phyloP scores from a whole-genome alignment of 2,113 vertebrate genomes.

The Typhlomys cinereus region DNA sequence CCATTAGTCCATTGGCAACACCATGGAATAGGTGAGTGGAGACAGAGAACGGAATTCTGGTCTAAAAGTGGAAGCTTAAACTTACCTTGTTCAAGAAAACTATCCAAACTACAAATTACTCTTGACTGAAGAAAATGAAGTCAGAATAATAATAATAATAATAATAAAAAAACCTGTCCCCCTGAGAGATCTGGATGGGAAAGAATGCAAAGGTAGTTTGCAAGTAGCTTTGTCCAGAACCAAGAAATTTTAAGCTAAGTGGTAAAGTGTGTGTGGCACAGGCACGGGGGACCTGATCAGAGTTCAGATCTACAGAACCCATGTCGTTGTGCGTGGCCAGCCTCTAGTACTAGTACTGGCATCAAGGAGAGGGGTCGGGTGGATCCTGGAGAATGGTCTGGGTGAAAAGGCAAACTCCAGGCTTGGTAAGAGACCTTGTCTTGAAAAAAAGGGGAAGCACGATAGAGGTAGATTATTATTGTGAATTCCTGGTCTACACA shows the following conservation, averaged over 20 bases:
- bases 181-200: neutral
- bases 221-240: neutral
- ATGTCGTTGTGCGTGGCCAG: no score
- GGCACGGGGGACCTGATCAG: neutral
- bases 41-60: neutral
- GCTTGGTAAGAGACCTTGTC: neutral
- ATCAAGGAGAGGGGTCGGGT: neutral
- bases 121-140: conserved; percentile 2
- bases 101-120: conserved; percentile 65
- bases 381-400: no score
- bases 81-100: conserved; percentile 40
- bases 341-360: neutral
- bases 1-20: neutral
- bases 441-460: no score
- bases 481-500: neutral
- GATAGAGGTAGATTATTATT: neutral
- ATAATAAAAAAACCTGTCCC: neutral
- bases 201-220: neutral
- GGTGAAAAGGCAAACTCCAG: no score
- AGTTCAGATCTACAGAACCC: neutral
- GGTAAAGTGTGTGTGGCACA: neutral
- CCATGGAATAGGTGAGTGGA: neutral
- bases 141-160: neutral
- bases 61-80: conserved; percentile 69
- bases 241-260: neutral